Evolutionary conservation across 2,113 vertebrate genomes (phyloP).

Genomic region (Oenanthe oenanthe): DNA sequence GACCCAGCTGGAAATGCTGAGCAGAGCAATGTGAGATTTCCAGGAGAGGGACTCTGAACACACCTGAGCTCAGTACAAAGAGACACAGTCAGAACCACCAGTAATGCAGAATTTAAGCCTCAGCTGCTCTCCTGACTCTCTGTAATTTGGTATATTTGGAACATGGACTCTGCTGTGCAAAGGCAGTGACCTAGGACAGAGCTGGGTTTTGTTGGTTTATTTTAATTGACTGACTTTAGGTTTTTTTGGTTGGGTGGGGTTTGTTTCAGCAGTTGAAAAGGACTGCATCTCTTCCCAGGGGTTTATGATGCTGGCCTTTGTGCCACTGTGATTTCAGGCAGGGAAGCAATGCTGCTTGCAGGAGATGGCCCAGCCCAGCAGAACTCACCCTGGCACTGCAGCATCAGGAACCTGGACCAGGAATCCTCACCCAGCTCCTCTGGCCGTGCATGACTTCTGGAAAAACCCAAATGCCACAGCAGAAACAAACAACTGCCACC

Average conservation of each 20-base stretch:
- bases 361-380: neutral
- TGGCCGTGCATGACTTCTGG: fast-evolving
- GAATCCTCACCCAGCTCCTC: neutral
- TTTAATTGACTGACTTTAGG: neutral
- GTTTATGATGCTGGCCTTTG: too few relatives aligned
- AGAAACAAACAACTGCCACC: neutral
- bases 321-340: neutral
- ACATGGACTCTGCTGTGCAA: neutral
- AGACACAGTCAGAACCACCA: fast-evolving
- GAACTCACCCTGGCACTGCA: neutral
- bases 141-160: neutral
- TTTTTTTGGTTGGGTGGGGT: neutral
- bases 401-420: fast-evolving
- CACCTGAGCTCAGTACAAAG: neutral
- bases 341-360: neutral
- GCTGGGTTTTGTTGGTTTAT: neutral
- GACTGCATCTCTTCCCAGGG: neutral
- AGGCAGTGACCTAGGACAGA: fast-evolving
- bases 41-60: neutral
- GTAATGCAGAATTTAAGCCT: fast-evolving
- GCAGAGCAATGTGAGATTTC: neutral
- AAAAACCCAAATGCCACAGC: neutral
- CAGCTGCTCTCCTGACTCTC: neutral
- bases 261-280: neutral
- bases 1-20: fast-evolving